Conservation (phyloP, 2,113 vertebrate species). For the Craseonycteris thonglongyai region DNA sequence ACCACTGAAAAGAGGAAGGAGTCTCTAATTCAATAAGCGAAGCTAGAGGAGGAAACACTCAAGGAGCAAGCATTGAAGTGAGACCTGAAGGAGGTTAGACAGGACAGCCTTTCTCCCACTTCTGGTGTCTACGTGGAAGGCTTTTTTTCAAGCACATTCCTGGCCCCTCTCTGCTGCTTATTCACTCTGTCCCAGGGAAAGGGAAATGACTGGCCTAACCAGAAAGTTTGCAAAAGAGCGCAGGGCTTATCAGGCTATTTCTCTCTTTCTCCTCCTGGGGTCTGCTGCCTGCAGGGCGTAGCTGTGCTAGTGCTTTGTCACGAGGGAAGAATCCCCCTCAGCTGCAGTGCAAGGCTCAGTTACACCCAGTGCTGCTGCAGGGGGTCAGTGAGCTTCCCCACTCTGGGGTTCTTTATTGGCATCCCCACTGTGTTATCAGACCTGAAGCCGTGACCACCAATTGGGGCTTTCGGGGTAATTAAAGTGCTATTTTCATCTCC, state of each 20-base stretch:
- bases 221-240: neutral
- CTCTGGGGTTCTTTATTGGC: neutral
- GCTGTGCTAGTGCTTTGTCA: neutral
- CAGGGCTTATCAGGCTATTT: neutral
- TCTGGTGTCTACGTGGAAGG: neutral
- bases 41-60: neutral
- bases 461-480: neutral
- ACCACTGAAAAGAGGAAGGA: neutral
- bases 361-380: neutral
- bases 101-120: neutral
- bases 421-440: neutral
- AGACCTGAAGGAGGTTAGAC: neutral
- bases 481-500: neutral
- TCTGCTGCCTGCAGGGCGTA: neutral
- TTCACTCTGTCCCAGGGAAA: neutral
- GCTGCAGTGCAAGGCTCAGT: neutral
- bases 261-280: neutral
- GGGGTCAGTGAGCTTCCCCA: neutral
- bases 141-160: neutral
- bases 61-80: neutral
- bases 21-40: neutral
- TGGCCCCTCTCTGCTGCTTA: neutral
- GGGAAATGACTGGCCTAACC: neutral
- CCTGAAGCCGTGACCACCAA: neutral
- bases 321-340: neutral